Percentiles rank a stretch among this genome's conserved stretches.
Evolutionary conservation across 2,888 invertebrate species (phyloP).

Genomic region (Drosophila antonietae): DNA sequence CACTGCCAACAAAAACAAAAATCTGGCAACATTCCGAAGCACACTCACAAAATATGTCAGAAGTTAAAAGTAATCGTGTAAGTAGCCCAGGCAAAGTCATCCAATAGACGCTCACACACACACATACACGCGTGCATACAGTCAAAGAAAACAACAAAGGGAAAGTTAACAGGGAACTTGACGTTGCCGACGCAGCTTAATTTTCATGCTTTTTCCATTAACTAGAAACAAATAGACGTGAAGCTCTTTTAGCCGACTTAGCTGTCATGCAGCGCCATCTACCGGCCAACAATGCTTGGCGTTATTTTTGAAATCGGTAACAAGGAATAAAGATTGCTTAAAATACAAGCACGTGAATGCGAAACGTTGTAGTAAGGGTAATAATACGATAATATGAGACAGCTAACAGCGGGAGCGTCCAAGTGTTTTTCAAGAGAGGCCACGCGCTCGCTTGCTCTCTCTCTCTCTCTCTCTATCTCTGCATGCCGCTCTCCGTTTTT

Average conservation of each 20-base stretch:
- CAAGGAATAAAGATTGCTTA: conserved; percentile 40
- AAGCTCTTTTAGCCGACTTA: conserved; percentile 15
- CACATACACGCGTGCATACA: conserved; percentile 3
- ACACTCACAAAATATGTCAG: conserved; percentile 60
- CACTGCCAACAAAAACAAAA: conserved; percentile 44
- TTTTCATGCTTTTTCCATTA: conserved; percentile 67
- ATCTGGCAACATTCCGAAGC: conserved; percentile 65
- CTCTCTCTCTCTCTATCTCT: conserved; percentile 11
- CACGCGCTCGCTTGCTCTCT: background rate
- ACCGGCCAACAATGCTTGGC: conserved; percentile 34
- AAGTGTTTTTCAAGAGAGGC: conserved; percentile 14
- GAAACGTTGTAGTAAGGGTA: conserved; percentile 53
- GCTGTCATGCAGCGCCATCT: conserved; percentile 48
- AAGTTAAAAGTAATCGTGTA: conserved; percentile 68
- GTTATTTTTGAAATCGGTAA: conserved; percentile 29
- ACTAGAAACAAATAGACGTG: conserved; percentile 28
- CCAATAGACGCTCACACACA: conserved; percentile 18
- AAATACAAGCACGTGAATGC: conserved; percentile 58
- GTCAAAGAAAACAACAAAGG: conserved; percentile 40
- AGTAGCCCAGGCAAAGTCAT: conserved; percentile 42
- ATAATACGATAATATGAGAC: conserved; percentile 52
- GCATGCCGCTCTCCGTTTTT: conserved; percentile 7
- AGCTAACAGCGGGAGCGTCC: conserved; percentile 22
- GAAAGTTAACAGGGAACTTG: conserved; percentile 57
- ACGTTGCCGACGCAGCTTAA: conserved; percentile 44